Conservation (phyloP, 2,113 vertebrate genomes). For the Prinia subflava region DNA sequence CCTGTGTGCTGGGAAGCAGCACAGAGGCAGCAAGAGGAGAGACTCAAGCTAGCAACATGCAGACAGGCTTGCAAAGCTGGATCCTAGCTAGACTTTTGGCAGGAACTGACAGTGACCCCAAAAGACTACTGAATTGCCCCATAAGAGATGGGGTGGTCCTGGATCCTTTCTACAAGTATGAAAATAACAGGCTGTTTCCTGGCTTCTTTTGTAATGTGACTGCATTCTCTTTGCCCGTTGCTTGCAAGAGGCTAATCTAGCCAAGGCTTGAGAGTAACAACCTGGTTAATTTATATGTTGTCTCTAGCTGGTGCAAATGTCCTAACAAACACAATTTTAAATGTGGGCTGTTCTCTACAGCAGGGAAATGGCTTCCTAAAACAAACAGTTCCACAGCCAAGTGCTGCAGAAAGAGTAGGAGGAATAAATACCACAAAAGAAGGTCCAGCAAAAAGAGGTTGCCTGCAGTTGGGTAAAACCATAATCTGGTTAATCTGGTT, state of each 20-base stretch:
- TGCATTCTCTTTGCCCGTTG: background rate
- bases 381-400: background rate
- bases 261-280: background rate
- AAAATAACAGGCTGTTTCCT: background rate
- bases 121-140: background rate
- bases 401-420: background rate
- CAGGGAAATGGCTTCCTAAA: background rate
- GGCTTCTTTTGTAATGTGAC: background rate
- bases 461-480: background rate
- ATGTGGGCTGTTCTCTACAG: background rate
- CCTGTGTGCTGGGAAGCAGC: background rate
- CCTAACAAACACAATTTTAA: constrained; percentile 13
- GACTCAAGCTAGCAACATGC: rapidly evolving
- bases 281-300: background rate
- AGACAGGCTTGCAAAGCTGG: background rate
- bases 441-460: background rate
- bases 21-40: background rate
- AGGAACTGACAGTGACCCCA: background rate
- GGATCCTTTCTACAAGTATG: background rate
- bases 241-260: background rate
- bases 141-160: background rate
- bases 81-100: background rate
- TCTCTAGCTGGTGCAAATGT: background rate
- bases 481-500: background rate
- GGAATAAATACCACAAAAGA: background rate